A percentile compares a stretch with the other conserved stretches of the same genome.
These are phyloP conservation scores for Notothenia coriiceps DNA, from an alignment of 2,113 vertebrate genomes.

Conservation along the genomic window DNA sequence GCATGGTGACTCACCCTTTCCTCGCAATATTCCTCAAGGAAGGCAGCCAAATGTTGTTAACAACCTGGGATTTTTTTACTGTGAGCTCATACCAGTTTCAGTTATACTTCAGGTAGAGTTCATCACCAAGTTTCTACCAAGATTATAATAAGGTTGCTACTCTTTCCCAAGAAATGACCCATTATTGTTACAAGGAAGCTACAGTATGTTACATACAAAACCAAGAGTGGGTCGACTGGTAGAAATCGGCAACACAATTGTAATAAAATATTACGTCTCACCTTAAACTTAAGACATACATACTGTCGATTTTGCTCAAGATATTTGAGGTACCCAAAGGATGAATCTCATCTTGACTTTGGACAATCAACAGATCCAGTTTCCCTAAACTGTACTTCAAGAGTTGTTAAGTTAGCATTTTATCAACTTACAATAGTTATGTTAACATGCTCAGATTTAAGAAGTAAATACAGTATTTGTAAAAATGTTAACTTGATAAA, in stretches of 20 bases:
- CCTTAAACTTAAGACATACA: neutral
- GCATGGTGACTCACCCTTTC: conserved; percentile 51
- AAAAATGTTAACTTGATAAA: too few relatives aligned
- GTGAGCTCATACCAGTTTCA: conserved; percentile 30
- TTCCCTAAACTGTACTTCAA: neutral
- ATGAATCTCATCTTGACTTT: neutral
- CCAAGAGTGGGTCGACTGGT: too few relatives aligned
- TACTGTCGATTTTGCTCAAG: neutral
- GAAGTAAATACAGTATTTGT: too few relatives aligned
- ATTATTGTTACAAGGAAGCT: neutral
- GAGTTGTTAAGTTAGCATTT: too few relatives aligned
- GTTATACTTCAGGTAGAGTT: neutral
- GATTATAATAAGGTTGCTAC: neutral
- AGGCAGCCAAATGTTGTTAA: neutral
- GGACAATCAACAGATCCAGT: neutral
- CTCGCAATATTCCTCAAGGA: neutral
- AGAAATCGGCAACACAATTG: neutral
- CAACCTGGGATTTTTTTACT: conserved; percentile 18
- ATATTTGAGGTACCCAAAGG: neutral
- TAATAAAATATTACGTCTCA: neutral
- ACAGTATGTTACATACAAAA: neutral
- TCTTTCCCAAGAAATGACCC: neutral
- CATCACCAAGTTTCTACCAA: neutral
- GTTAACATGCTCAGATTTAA: too few relatives aligned
- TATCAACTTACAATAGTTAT: too few relatives aligned